Percentiles rank a stretch among this genome's conserved stretches.
Evolutionary conservation across 53 echinoderm and acorn worm species (phyloP).

Genomic region (Hippasteria phrygiana): DNA sequence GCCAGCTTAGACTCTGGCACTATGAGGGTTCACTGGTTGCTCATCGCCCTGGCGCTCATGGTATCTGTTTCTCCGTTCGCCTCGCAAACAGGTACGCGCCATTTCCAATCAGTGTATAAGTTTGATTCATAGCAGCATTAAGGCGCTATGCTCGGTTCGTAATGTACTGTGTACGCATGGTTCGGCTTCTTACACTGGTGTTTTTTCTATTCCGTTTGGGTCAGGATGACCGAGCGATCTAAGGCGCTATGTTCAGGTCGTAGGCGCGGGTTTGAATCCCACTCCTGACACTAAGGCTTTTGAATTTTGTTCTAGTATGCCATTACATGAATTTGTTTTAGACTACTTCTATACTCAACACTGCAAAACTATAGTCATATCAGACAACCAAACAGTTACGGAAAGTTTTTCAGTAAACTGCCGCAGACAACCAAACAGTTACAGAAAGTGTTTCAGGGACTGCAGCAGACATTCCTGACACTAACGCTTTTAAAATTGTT

Average conservation of each 20-base stretch:
- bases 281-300: conserved; percentile 1
- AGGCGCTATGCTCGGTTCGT: conserved; percentile 47
- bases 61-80: conserved; percentile 24
- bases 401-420: no score
- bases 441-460: no score
- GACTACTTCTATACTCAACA: no score
- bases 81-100: conserved; percentile 25
- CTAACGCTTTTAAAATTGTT: no score
- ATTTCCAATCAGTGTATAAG: conserved; percentile 12
- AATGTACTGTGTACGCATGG: conserved; percentile 70
- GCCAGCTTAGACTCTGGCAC: not conserved
- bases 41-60: not conserved
- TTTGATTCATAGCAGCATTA: conserved; percentile 38
- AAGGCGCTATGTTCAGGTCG: conserved; percentile 59
- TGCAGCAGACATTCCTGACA: no score
- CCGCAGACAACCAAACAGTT: no score
- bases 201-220: not conserved
- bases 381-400: no score
- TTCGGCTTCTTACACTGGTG: not conserved
- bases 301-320: no score
- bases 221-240: conserved; percentile 55
- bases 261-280: conserved; percentile 49
- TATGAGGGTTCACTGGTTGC: conserved; percentile 10
- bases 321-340: no score
- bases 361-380: no score